Evolutionary conservation across 2,888 invertebrate genomes (phyloP).

Genomic region (Polyploca ridens): DNA sequence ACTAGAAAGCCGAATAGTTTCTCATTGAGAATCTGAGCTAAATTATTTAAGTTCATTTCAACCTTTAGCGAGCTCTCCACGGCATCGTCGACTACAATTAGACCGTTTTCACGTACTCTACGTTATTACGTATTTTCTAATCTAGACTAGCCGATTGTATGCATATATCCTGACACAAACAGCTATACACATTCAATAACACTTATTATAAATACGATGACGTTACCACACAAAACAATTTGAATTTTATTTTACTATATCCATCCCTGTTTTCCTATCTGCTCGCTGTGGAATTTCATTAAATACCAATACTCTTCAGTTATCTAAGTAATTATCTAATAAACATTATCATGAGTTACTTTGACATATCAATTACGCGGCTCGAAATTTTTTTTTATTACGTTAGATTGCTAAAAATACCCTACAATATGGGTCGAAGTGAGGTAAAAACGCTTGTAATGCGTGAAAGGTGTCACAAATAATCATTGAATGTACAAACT

Average conservation of each 20-base stretch:
- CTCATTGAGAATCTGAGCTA: conserved; percentile 38
- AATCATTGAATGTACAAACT: conserved; percentile 40
- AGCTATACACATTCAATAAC: conserved; percentile 80
- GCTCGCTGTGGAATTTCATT: conserved; percentile 75
- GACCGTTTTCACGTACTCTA: conserved; percentile 54
- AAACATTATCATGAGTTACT: conserved; percentile 82
- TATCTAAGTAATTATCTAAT: conserved; percentile 81
- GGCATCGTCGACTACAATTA: conserved; percentile 46
- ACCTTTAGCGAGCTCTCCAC: conserved; percentile 75
- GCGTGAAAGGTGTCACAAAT: conserved; percentile 53
- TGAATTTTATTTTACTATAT: conserved; percentile 72
- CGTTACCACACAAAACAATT: conserved; percentile 77
- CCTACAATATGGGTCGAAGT: conserved; percentile 78
- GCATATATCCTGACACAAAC: conserved; percentile 63
- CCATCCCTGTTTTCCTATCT: conserved; percentile 84
- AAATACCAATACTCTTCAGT: conserved; percentile 74
- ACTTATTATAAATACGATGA: conserved; percentile 75
- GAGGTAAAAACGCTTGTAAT: conserved; percentile 57
- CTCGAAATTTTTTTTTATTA: conserved; percentile 80
- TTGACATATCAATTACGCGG: conserved; percentile 85
- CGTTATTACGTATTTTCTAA: conserved; percentile 62
- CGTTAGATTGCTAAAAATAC: conserved; percentile 74
- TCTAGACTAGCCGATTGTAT: conserved; percentile 72
- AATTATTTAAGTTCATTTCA: conserved; percentile 55
- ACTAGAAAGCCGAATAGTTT: conserved; percentile 32